Evolutionary conservation across 92 coral and sea anemone species (phyloP), one percentile per base, ranked within the genome.

Genomic region (Scolanthus callimorphus): DNA sequence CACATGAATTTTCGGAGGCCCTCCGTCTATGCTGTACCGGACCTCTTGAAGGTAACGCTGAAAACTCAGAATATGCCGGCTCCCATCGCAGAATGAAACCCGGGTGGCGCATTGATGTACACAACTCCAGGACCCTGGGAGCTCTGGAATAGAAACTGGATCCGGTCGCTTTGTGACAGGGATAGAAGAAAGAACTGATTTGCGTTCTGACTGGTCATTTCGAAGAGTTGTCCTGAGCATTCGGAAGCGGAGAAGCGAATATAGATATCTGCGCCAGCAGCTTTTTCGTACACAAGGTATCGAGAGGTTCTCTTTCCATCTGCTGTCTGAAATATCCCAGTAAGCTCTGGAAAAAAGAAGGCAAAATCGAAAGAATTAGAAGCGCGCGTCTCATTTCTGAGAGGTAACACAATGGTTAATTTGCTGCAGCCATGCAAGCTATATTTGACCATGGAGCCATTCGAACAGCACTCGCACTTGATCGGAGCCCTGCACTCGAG

Each of bases 151-250:
- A 56, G 51, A 12, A 68, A 47, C 3, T 68, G 37, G 11, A 68
- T 22, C 13, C 31, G 25, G 11, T 65, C 75, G 10, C 46, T 10
- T n/a, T 37, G 51, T 20, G 55, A 50, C 23, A 68, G 58, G 13
- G 75, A 55, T 21, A 68, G 65, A 2, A 68, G 75, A 20, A 80
- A 60, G 62, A 64, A 72, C 29, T 80, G 71, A 20, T 54, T 70
- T 53, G 65, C 37, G 17, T 59, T 70, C 61, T 53, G 72, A 44
- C 86, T 80, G 31, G 71, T 80, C 19, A 80, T 65, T 39, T 72
- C 76, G 11, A 73, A 51, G 11, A 80, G 65, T 27, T 80, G 70
- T n/a, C 86, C 86, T n/a, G 63, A 27, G 62, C 86, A 80, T 29
- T 13, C 22, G 29, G 26, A 21, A 6, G 86, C 76, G n/a, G 76